Conservation (phyloP, 2,113 vertebrate species). For the Mirza zaza region DNA sequence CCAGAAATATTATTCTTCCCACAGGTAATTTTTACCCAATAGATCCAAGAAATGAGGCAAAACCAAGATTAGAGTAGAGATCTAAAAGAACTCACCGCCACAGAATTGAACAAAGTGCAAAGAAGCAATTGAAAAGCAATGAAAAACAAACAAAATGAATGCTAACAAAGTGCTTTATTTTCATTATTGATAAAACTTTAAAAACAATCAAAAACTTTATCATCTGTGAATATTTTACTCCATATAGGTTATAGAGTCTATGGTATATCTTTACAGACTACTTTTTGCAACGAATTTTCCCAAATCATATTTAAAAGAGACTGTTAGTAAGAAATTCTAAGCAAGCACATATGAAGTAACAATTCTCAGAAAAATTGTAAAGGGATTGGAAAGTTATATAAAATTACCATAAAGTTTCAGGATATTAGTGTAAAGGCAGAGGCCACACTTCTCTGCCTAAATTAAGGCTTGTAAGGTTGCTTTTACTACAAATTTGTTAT, state of each 20-base stretch:
- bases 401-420: background rate
- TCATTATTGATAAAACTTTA: background rate
- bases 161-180: background rate
- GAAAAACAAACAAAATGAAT: background rate
- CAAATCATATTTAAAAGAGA: background rate
- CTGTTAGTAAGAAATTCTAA: background rate
- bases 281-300: background rate
- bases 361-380: background rate
- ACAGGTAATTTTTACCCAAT: background rate
- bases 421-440: background rate
- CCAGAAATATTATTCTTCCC: background rate
- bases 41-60: background rate
- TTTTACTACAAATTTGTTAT: background rate
- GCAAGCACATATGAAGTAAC: background rate
- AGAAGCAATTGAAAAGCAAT: background rate
- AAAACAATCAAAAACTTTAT: background rate
- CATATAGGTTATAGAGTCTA: background rate
- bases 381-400: background rate
- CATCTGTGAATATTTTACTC: background rate
- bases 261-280: background rate
- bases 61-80: background rate
- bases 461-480: background rate
- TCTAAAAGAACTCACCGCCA: background rate
- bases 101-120: background rate
- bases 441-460: background rate